These are phyloP conservation scores for Ditylenchus weischeri DNA, from an alignment of 2,888 invertebrate genomes.

Conservation along the genomic window DNA sequence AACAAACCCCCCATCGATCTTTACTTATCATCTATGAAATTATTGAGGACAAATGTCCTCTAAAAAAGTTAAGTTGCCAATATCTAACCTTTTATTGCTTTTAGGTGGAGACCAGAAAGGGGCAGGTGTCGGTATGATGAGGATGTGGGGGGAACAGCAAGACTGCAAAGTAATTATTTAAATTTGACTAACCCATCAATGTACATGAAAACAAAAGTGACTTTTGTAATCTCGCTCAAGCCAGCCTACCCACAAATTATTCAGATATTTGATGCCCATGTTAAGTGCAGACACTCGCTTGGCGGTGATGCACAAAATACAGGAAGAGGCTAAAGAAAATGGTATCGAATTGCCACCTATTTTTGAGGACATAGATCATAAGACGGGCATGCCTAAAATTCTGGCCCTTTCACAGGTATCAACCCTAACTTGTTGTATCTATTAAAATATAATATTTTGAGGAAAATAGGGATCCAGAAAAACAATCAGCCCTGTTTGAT, in stretches of 20 bases:
- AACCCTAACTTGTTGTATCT: background rate
- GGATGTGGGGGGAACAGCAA: constrained; percentile 55
- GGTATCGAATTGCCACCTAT: constrained; percentile 56
- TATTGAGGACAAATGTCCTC: too few species aligned
- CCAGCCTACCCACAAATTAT: too few species aligned
- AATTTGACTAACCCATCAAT: too few species aligned
- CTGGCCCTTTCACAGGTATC: constrained; percentile 29
- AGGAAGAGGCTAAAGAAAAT: constrained; percentile 56
- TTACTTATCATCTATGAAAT: too few species aligned
- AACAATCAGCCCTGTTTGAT: constrained; percentile 37
- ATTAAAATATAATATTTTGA: background rate
- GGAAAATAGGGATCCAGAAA: constrained; percentile 28
- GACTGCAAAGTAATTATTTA: constrained; percentile 35
- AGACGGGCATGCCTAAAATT: constrained; percentile 52
- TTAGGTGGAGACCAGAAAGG: constrained; percentile 43
- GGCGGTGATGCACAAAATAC: constrained; percentile 54
- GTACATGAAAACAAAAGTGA: too few species aligned
- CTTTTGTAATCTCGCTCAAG: too few species aligned
- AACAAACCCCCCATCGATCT: too few species aligned
- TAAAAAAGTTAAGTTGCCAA: too few species aligned
- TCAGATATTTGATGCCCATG: constrained; percentile 53
- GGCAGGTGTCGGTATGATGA: constrained; percentile 58
- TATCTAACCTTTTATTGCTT: too few species aligned
- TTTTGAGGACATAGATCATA: constrained; percentile 52
- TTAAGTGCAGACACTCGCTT: constrained; percentile 51